Evolutionary conservation across 2,797 vertebrate species (phyloP).

Genomic region (Acanthurus leucopareius): DNA sequence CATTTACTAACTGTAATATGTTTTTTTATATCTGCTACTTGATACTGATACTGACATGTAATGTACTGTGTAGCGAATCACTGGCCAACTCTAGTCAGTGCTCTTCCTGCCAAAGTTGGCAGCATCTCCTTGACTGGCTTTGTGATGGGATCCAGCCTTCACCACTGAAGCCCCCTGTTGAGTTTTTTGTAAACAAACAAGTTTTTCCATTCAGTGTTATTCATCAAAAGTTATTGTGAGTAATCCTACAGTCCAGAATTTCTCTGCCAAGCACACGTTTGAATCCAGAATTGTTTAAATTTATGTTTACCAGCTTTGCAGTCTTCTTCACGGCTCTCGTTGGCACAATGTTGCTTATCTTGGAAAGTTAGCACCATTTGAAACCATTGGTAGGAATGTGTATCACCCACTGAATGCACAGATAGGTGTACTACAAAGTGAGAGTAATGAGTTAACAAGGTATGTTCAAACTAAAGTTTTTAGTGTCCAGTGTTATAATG

Average conservation of each 20-base stretch:
- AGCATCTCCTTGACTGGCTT: conserved; percentile 3
- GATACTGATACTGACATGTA: not conserved
- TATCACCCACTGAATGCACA: not conserved
- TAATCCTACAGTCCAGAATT: no score
- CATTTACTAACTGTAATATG: not conserved
- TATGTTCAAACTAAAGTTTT: no score
- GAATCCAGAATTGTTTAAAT: not conserved
- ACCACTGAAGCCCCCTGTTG: not conserved
- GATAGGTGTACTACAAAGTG: no score
- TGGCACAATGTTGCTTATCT: not conserved
- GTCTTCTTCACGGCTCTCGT: not conserved
- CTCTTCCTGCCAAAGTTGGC: not conserved
- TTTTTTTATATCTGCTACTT: not conserved
- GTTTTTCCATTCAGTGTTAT: not conserved
- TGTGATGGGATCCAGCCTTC: not conserved
- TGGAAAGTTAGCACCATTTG: not conserved
- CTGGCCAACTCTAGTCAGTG: not conserved
- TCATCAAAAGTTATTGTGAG: not conserved
- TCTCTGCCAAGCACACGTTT: not conserved
- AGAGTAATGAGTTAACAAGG: no score
- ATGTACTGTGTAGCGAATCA: not conserved
- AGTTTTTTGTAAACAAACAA: not conserved
- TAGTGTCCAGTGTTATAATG: no score
- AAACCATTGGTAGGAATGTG: not conserved
- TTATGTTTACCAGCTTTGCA: not conserved